These are phyloP conservation scores for Eutolmus rufibarbis DNA, from an alignment of 2,888 invertebrate genomes.

Conservation along the genomic window DNA sequence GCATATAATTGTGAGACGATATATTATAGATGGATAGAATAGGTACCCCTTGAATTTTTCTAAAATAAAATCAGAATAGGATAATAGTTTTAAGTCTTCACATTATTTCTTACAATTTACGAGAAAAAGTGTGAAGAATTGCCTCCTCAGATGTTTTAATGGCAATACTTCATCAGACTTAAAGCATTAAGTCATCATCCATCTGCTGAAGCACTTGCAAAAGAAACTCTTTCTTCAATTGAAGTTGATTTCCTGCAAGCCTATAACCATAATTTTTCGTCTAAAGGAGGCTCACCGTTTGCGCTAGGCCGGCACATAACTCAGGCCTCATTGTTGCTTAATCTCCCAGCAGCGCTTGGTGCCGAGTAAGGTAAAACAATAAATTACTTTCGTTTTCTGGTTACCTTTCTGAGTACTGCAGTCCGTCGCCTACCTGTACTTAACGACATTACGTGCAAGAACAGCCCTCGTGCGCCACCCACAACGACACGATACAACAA, in stretches of 20 bases:
- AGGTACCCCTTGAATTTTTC: not conserved
- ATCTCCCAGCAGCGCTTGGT: not conserved
- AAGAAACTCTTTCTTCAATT: not conserved
- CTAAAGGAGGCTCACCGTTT: not conserved
- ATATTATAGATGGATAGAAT: too few species aligned
- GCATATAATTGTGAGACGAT: too few species aligned
- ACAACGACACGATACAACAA: not conserved
- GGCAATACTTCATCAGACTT: not conserved
- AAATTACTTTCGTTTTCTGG: constrained; percentile 20
- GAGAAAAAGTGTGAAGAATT: not conserved
- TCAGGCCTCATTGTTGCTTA: not conserved
- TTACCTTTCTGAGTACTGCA: not conserved
- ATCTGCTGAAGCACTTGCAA: not conserved
- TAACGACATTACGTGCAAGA: constrained; percentile 17
- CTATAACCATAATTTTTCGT: not conserved
- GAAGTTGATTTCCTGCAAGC: not conserved
- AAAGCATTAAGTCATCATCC: not conserved
- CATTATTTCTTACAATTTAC: not conserved
- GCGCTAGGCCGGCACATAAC: not conserved
- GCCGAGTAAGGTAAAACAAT: not conserved
- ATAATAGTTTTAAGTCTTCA: not conserved
- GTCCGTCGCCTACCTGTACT: not conserved
- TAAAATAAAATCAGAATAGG: not conserved
- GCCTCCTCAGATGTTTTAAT: not conserved
- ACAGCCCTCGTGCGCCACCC: not conserved